Percentiles rank a stretch among this genome's conserved stretches.
Conservation (phyloP, 2,113 vertebrate genomes). For the Pteronura brasiliensis region DNA sequence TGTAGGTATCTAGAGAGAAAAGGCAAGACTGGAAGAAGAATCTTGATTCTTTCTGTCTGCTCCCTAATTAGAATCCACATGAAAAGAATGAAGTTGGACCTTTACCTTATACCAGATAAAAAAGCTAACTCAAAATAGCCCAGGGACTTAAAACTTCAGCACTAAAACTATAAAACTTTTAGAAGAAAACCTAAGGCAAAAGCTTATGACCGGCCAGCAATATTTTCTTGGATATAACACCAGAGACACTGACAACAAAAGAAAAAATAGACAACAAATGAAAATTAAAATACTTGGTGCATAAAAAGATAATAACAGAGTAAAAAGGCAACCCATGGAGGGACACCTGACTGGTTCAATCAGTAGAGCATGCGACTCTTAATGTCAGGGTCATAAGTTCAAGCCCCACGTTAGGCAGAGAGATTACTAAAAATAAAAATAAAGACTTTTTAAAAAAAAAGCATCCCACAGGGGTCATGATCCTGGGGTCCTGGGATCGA, state of each 20-base stretch:
- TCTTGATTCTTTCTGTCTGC: background rate
- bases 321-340: background rate
- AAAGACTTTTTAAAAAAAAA: background rate
- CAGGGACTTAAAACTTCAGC: background rate
- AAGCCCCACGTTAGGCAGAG: background rate
- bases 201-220: background rate
- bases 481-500: too few relatives aligned
- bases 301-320: background rate
- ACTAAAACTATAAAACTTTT: background rate
- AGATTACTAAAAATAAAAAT: background rate
- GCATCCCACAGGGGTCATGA: background rate
- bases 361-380: background rate
- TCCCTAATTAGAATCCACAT: background rate
- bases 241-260: background rate
- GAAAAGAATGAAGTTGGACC: background rate
- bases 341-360: background rate
- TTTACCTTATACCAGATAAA: background rate
- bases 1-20: background rate
- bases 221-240: background rate
- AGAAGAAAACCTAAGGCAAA: background rate
- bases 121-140: background rate
- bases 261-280: background rate
- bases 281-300: background rate
- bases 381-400: background rate
- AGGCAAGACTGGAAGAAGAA: background rate